Base-by-base conservation (phyloP, 2,797 vertebrate species). In the Silurus lanzhouensis region DNA sequence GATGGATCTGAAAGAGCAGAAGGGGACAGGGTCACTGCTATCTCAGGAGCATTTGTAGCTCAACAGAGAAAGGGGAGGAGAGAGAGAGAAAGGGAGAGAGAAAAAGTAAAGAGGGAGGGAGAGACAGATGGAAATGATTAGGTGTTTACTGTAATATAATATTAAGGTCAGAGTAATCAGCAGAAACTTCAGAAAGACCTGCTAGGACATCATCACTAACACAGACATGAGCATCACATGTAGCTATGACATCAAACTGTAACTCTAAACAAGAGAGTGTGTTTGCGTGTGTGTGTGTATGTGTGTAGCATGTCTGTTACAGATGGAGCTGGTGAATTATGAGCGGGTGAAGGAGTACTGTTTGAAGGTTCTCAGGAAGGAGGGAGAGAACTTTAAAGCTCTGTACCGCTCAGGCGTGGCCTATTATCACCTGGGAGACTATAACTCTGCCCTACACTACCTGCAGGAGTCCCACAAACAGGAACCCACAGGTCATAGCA, bases 271-370 rank as follows among this genome's bases (percentile, higher is more conserved):
- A 31, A 27, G 25, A 8, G 68, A 44, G 67, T 71, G 68, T 46
- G 68, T 70, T 17, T 81, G 52, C 44, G 74, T 74, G 52, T 81
- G 75, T 81, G 75, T 84, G 79, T 83, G 57, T 74, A 74, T 86
- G 79, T 74, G 25, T 57, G 4, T 76, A 99, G 98, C 98, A 46
- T 99, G 98, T 92, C 96, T 99, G 81, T 94, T 99, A 89, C 98
- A 99, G 93, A 98, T 99, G 27, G 98, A 99, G 94, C 94, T 99
- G 93, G 98, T 99, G 88, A 99, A 99, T 94, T 99, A 99, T 0
- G 98, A 99, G 82, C 94, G 98, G 0, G 98, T 99, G 90, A 99
- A 99, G 92, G 98, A 99, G 75, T 99, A 99, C 90, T 99, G 98
- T 86, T 96, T 99, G 91, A 99, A 99, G 93, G 98, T 99, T 80